Evolutionary conservation across 2,888 invertebrate genomes (phyloP), one percentile per base, ranked within the genome.

Genomic region (Dorcus parallelipipedus): DNA sequence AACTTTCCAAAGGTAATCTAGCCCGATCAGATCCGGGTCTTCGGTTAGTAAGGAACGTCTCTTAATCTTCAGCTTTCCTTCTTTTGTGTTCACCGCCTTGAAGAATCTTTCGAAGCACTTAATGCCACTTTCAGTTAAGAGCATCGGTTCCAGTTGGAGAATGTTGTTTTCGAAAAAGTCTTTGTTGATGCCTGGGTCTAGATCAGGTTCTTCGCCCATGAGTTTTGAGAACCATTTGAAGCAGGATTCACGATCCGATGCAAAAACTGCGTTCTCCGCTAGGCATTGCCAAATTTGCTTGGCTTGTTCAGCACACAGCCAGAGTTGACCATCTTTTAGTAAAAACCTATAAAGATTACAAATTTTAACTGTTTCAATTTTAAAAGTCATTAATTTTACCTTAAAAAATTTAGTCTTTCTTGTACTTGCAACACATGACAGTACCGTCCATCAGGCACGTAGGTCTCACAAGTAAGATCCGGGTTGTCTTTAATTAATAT

Each of bases 221-320:
- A 95, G 80, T 80, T 97, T 97, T 41, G 96, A 94, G 81, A 97
- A 97, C 97, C 97, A 97, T 71, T 94, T 92, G 80, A 97, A 98
- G 79, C 97, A 97, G 38, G 96, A 94, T 78, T 98, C 97, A 41
- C 97, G 86, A 78, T 98, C 97, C 1, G 90, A 88, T 9, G 90
- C 84, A 76, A 95, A 96, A 9, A 95, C 93, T 9, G 96, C 95
- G 73, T 89, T 89, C 76, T 96, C 96, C 2, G 97, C 96, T 59
- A 98, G 82, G 78, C 95, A 95, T 70, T 93, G 89, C 97, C 97
- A 98, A 69, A 97, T 95, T 81, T 95, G 92, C 79, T 95, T 94
- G 6, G 97, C 97, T 84, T 97, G 97, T 76, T 95, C 95, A 47
- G 95, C 94, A 77, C 96, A 96, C 64, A 97, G 84, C 95, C 96